Evolutionary conservation across 23 tunicate genomes (phyloP).

Genomic region (Halocynthia roretzi): DNA sequence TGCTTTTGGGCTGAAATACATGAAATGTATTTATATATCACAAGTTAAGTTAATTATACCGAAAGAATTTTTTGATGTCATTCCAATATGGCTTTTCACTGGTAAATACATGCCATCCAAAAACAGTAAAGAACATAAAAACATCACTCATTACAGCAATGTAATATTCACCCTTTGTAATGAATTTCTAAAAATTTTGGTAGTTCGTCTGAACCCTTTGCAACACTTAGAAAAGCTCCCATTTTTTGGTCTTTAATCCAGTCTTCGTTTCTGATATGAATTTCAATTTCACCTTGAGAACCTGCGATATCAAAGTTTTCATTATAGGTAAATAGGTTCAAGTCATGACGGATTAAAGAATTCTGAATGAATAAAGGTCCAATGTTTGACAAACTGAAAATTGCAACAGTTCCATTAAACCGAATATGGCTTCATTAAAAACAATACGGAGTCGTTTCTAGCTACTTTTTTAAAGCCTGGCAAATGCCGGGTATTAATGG

Average conservation of each 20-base stretch:
- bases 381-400: no score
- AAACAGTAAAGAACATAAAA: conserved; percentile 1
- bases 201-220: conserved; percentile 69
- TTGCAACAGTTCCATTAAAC: no score
- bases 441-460: no score
- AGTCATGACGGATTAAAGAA: no score
- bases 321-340: no score
- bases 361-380: no score
- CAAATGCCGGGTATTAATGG: no score
- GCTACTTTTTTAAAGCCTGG: no score
- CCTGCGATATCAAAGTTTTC: background rate
- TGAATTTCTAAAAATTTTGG: conserved; percentile 83
- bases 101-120: background rate
- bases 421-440: no score
- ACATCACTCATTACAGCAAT: background rate
- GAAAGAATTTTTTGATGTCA: no score
- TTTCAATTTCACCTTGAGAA: conserved; percentile 14
- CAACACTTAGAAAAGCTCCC: conserved; percentile 88
- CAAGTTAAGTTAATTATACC: no score
- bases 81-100: background rate
- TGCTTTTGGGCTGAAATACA: background rate
- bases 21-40: no score
- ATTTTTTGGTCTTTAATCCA: conserved; percentile 79
- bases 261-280: conserved; percentile 29
- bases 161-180: conserved; percentile 45